Conservation (phyloP, 2,888 invertebrate species). For the Coremacera marginata region DNA sequence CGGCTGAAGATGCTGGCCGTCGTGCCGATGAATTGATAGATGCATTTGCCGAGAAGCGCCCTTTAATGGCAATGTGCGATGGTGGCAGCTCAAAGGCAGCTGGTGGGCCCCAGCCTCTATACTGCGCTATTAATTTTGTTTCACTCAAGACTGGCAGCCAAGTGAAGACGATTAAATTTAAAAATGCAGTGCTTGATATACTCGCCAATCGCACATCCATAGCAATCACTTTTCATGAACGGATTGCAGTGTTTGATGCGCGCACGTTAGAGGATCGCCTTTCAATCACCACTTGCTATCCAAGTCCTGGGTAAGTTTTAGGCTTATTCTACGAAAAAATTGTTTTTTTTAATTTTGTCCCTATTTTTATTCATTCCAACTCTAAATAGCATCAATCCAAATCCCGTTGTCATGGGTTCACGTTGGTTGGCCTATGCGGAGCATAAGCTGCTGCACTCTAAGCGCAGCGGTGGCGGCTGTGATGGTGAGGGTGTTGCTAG, state of each 20-base stretch:
- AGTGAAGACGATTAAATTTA: conserved; percentile 90
- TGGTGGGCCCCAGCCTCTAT: conserved; percentile 76
- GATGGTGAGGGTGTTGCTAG: conserved; percentile 88
- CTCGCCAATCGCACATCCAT: conserved; percentile 90
- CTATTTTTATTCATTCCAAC: conserved; percentile 19
- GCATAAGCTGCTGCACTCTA: conserved; percentile 82
- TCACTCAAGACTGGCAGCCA: conserved; percentile 74
- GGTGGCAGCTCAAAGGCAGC: conserved; percentile 76
- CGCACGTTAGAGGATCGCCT: conserved; percentile 87
- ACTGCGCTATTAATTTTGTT: conserved; percentile 85
- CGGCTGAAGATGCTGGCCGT: conserved; percentile 66
- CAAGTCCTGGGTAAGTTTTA: conserved; percentile 78
- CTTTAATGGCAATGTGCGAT: conserved; percentile 92
- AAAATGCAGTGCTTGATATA: conserved; percentile 89
- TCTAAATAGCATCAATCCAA: conserved; percentile 71
- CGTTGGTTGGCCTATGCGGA: conserved; percentile 90
- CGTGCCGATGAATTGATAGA: conserved; percentile 72
- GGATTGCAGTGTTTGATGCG: conserved; percentile 92
- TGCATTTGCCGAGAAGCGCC: conserved; percentile 83
- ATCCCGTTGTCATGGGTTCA: conserved; percentile 89
- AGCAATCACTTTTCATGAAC: conserved; percentile 89
- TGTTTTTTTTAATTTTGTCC: not conserved
- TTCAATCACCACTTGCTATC: conserved; percentile 90
- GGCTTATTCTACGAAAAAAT: not conserved
- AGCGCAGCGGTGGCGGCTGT: conserved; percentile 86